Base-by-base conservation (phyloP, 2,113 vertebrate genomes). In the Nycticebus coucang region DNA sequence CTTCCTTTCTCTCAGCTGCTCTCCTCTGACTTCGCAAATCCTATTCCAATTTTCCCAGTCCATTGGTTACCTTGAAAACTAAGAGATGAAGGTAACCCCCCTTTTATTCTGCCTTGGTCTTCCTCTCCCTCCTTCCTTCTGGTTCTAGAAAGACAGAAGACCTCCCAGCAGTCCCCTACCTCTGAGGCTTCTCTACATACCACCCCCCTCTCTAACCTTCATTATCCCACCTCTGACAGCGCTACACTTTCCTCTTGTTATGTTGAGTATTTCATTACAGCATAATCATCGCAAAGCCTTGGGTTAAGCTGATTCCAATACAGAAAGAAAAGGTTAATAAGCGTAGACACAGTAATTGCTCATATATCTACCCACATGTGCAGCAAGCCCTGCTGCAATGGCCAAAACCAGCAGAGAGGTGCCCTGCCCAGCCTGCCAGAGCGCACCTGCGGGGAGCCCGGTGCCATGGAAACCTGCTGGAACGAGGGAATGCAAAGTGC, bases 211-310 rank as follows among this genome's bases (percentile, higher is more conserved):
- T 53, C 57, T 13, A 5, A 11, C 13, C 9, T 11, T 59, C 19
- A 2, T 1, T 4, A 4, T 28, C 28, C 71, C 14, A 8, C 1
- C 1, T 28, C n/a, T n/a, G 19, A 13, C 15, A 8, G 15, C 1
- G 2, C 57, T 3, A 6, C 30, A 0, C 4, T 15, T 1, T 37
- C 26, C 72, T 28, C 60, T 5, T 12, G 24, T 15, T 59, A 10
- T 2, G 2, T 9, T 0, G 11, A 74, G 59, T 11, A 8, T 71
- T 60, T 59, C 45, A 1, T 19, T 28, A 72, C 7, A 60, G 62
- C n/a, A 15, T 26, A 12, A 64, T 53, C 84, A 59, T 68, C 55
- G 28, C 18, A 5, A 21, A 55, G 75, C 33, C 30, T 84, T 18
- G 24, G 72, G 87, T 18, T 35, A 68, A 24, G 37, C 33, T 10